Conservation (phyloP, 2,113 vertebrate genomes). For the Podilymbus podiceps region DNA sequence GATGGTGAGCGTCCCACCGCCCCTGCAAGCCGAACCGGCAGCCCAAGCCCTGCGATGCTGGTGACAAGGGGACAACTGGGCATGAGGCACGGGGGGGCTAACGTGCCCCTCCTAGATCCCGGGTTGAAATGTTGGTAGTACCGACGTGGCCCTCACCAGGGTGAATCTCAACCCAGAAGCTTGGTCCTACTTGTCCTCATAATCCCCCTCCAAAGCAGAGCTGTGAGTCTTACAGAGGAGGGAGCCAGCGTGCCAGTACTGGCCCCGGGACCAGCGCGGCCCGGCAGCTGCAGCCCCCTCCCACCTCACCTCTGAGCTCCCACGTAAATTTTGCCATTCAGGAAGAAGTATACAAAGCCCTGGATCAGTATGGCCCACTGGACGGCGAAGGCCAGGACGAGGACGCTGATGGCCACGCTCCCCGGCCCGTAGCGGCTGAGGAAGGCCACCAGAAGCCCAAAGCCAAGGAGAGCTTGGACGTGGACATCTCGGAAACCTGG, state of each 20-base stretch:
- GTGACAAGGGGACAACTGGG: background rate
- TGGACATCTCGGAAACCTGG: slow-evolving; percentile 89
- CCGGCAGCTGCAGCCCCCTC: background rate
- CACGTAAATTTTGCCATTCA: slow-evolving; percentile 78
- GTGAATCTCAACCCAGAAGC: background rate
- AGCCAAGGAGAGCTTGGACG: slow-evolving; percentile 87
- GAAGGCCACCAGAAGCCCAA: slow-evolving; percentile 92
- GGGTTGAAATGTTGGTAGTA: background rate
- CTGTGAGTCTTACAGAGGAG: background rate
- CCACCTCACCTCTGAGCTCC: slow-evolving; percentile 82
- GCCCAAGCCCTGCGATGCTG: accelerated
- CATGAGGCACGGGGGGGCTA: background rate
- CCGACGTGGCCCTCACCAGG: background rate
- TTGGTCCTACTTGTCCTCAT: background rate
- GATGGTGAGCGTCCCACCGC: background rate
- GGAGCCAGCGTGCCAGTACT: background rate
- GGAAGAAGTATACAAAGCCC: slow-evolving; percentile 81
- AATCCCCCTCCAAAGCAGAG: background rate
- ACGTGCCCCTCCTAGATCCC: background rate
- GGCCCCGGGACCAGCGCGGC: accelerated
- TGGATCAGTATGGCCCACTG: slow-evolving; percentile 91
- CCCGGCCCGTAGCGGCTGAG: slow-evolving; percentile 83
- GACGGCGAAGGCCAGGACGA: slow-evolving; percentile 80
- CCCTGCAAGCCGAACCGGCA: background rate
- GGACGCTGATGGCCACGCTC: slow-evolving; percentile 85